Evolutionary conservation across 2,113 vertebrate species (phyloP).

Genomic region (Sardina pilchardus): DNA sequence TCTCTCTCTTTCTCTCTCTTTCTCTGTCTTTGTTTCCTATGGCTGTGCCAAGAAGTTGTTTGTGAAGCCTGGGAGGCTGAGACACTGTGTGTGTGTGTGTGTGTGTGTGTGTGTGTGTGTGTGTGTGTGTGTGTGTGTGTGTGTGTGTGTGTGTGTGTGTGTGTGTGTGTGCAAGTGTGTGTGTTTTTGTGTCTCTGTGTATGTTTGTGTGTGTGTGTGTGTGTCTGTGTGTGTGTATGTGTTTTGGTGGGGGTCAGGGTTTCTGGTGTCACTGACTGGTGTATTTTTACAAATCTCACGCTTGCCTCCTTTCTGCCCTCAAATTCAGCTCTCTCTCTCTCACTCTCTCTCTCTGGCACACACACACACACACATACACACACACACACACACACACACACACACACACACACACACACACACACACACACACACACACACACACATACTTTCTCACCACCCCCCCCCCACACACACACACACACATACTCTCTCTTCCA

Average conservation of each 20-base stretch:
- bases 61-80: too few species aligned
- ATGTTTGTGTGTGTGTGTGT: constrained; percentile 40
- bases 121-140: too few species aligned
- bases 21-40: too few species aligned
- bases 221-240: constrained; percentile 39
- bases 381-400: too few species aligned
- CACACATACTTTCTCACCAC: not conserved
- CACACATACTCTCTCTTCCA: not conserved
- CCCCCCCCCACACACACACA: too few species aligned
- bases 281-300: constrained; percentile 59
- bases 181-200: constrained; percentile 38
- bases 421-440: not conserved
- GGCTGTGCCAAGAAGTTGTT: too few species aligned
- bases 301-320: constrained; percentile 35
- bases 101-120: too few species aligned
- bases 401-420: not conserved
- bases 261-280: constrained; percentile 62
- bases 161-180: constrained; percentile 37
- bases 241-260: constrained; percentile 48
- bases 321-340: not conserved
- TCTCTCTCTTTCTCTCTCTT: too few species aligned
- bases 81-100: too few species aligned
- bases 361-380: not conserved
- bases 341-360: constrained; percentile 6
- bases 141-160: too few species aligned